Evolutionary conservation across 2,797 vertebrate genomes (phyloP), one percentile per base, ranked within the genome.

Genomic region (Euthynnus affinis): DNA sequence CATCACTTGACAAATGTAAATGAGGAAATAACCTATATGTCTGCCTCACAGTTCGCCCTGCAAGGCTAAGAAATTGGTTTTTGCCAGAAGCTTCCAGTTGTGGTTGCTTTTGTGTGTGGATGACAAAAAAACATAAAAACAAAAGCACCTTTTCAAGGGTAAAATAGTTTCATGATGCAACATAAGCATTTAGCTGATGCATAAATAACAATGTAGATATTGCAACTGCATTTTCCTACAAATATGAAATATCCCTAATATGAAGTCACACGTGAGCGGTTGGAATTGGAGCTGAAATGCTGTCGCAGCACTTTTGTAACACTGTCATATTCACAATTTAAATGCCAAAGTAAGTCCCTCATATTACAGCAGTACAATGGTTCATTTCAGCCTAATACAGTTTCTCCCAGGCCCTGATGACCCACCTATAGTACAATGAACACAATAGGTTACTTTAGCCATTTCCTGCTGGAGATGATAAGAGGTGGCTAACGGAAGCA

Each of bases 1-100:
- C 82, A 72, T 81, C 81, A 61, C 73, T 81, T 91, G 88, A 89
- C 65, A 78, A 86, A 92, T 92, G 87, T 78, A 92, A 92, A 91
- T 90, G 82, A 85, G 80, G 70, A 81, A 73, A 73, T 73, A 61
- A 64, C 51, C 62, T n/a, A 63, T 71, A 81, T 63, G 61, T 3
- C 72, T 29, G 40, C 37, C 59, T 64, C 56, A 53, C 25, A 44
- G 20, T 27, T 55, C 69, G 44, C 44, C 9, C 18, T 53, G 56
- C 52, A 29, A 75, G 23, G 60, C 65, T 15, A 2, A 63, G 42
- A 62, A 66, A 59, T n/a, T 40, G 46, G 32, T 69, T 82, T 82
- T 80, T 67, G 56, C 60, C 13, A 6, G 13, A 14, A 69, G 18
- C 29, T 44, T 70, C 48, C 20, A 27, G 42, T 58, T 58, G n/a